A percentile compares a stretch with the other conserved stretches of the same genome.
These are phyloP conservation scores for Melipona quadrifasciata DNA, from an alignment of 1,140 invertebrate genomes.

Conservation along the genomic window DNA sequence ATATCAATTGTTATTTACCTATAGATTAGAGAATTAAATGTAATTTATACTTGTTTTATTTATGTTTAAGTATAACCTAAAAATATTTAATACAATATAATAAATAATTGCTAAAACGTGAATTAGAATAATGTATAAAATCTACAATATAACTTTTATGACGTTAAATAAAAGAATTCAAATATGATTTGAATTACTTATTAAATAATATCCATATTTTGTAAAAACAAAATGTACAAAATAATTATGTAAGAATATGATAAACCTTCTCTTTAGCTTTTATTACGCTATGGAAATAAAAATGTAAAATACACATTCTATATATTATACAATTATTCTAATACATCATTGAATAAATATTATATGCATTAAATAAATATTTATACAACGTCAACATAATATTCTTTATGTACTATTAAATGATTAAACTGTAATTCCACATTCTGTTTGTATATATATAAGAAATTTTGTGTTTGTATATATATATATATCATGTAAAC, in stretches of 20 bases:
- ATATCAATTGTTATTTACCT: too few relatives aligned
- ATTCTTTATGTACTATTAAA: neutral
- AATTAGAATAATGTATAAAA: neutral
- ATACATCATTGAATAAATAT: neutral
- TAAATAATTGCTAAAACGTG: neutral
- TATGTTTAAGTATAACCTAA: slow-evolving; percentile 10
- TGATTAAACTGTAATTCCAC: neutral
- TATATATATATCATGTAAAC: neutral
- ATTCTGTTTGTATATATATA: neutral
- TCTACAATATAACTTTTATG: neutral
- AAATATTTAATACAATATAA: neutral
- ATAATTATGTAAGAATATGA: too few relatives aligned
- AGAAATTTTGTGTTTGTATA: neutral
- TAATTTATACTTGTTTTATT: neutral
- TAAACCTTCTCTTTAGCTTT: too few relatives aligned
- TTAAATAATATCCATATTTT: neutral
- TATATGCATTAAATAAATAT: neutral
- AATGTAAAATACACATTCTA: neutral
- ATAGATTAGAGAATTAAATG: neutral
- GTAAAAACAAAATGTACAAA: too few relatives aligned
- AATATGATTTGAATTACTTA: neutral
- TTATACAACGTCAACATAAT: neutral
- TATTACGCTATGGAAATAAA: neutral
- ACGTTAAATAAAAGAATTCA: neutral
- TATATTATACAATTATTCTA: neutral